Evolutionary conservation across 2,113 vertebrate genomes (phyloP), one percentile per base, ranked within the genome.

Genomic region (Ramphastos sulfuratus): DNA sequence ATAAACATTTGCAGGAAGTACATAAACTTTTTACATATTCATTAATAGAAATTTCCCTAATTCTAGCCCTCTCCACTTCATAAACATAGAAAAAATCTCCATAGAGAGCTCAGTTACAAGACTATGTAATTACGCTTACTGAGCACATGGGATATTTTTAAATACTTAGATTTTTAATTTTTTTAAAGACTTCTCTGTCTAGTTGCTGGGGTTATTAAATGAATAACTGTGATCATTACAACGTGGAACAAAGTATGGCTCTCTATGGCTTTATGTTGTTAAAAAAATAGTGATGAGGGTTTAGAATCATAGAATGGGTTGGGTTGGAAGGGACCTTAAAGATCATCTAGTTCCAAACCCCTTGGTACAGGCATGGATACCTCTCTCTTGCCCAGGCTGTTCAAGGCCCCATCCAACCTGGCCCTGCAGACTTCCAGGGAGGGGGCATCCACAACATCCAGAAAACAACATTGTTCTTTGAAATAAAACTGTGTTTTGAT

Each of bases 151-250:
- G 89, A 87, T 78, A 85, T 44, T 81, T 91, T 77, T 27, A 92
- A 93, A 87, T 19, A 55, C 18, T 72, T 20, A 33, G 31, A 5
- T 54, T 48, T 18, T 69, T 24, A n/a, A 19, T n/a, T 28, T 55
- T 77, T 84, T 73, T 10, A 3, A 70, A 74, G 79, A 31, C 8
- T 25, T 80, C 55, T 85, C 67, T 92, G 75, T 69, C 61, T 89
- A 72, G 60, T 19, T 18, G 42, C 58, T 92, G 72, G 7, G 30
- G 33, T 92, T 96, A 65, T 77, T 87, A 89, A 92, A 81, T 46
- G 54, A 85, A 61, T 75, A 93, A 93, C 73, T 78, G 42, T 54
- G 69, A 92, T 87, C 67, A 69, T 46, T 89, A 16, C 52, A 89
- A 58, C 27, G 85, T 46, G 85, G 60, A 87, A 63, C 80, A 50